phyloP scores from a whole-genome alignment of 2,113 vertebrate genomes.

The Hyaena hyaena region DNA sequence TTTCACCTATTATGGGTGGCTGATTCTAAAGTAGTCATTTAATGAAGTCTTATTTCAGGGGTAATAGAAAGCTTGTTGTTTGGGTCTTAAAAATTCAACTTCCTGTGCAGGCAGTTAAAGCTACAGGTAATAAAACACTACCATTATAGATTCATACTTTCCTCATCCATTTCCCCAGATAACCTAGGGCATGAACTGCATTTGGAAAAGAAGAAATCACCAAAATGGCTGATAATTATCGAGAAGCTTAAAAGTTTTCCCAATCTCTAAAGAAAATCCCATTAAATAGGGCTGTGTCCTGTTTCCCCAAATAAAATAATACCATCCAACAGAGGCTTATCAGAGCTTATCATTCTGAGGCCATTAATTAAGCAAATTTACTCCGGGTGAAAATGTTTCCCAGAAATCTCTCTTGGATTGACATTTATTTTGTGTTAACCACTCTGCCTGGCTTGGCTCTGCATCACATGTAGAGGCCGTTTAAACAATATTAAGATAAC shows the following conservation, averaged over 20 bases:
- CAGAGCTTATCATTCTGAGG: slow-evolving; percentile 67
- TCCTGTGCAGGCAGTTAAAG: neutral
- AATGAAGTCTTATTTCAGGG: neutral
- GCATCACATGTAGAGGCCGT: slow-evolving; percentile 75
- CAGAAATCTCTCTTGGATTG: slow-evolving; percentile 70
- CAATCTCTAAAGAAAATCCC: slow-evolving; percentile 71
- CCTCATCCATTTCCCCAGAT: neutral
- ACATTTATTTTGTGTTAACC: slow-evolving; percentile 77
- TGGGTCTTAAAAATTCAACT: slow-evolving; percentile 7
- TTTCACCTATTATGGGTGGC: neutral
- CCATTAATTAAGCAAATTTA: slow-evolving; percentile 80
- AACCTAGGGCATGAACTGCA: slow-evolving; percentile 52
- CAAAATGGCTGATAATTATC: slow-evolving; percentile 71
- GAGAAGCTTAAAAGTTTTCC: slow-evolving; percentile 66
- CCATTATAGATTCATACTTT: slow-evolving; percentile 24
- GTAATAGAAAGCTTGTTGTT: neutral
- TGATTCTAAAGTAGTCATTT: neutral
- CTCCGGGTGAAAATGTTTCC: slow-evolving; percentile 68
- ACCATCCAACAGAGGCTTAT: slow-evolving; percentile 64
- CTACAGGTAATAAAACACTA: neutral
- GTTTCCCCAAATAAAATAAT: slow-evolving; percentile 74
- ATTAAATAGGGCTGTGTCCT: slow-evolving; percentile 34
- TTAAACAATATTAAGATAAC: slow-evolving; percentile 80
- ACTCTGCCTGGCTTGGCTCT: slow-evolving; percentile 45
- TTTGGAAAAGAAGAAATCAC: slow-evolving; percentile 55